Percentiles rank a stretch among this genome's conserved stretches.
Conservation (phyloP, 2,888 invertebrate species). For the Diarsia mendica region DNA sequence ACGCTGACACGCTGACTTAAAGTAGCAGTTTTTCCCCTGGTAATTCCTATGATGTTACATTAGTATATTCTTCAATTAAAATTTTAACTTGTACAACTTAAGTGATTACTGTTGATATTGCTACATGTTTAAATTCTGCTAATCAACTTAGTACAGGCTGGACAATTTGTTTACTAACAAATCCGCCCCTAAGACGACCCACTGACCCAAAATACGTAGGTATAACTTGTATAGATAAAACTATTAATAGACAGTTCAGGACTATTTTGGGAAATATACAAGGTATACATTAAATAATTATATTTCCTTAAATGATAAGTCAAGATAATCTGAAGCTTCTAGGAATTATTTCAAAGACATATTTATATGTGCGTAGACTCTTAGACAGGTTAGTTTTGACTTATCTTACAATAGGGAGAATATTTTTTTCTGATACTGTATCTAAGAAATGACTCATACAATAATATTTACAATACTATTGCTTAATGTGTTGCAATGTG, state of each 20-base stretch:
- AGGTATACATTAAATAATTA: background rate
- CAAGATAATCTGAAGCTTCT: background rate
- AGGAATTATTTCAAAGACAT: no score
- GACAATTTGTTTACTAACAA: conserved; percentile 33
- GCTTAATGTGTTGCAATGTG: conserved; percentile 29
- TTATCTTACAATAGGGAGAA: background rate
- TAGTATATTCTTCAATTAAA: background rate
- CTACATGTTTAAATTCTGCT: background rate
- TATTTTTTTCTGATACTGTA: background rate
- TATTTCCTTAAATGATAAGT: background rate
- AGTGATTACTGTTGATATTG: background rate
- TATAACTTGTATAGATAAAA: background rate
- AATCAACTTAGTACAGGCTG: background rate
- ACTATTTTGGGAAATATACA: background rate
- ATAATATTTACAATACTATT: conserved; percentile 8
- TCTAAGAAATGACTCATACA: background rate
- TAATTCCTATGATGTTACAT: background rate
- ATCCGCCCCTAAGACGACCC: no score
- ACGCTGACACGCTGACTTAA: background rate
- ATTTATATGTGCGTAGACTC: no score
- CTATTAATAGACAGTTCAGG: background rate
- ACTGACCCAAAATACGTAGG: no score
- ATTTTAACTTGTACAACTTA: background rate
- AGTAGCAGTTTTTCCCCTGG: background rate
- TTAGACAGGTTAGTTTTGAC: background rate